Percentiles rank a stretch among this genome's conserved stretches.
Evolutionary conservation across 1,140 invertebrate species (phyloP).

Genomic region (Bombus consobrinus): DNA sequence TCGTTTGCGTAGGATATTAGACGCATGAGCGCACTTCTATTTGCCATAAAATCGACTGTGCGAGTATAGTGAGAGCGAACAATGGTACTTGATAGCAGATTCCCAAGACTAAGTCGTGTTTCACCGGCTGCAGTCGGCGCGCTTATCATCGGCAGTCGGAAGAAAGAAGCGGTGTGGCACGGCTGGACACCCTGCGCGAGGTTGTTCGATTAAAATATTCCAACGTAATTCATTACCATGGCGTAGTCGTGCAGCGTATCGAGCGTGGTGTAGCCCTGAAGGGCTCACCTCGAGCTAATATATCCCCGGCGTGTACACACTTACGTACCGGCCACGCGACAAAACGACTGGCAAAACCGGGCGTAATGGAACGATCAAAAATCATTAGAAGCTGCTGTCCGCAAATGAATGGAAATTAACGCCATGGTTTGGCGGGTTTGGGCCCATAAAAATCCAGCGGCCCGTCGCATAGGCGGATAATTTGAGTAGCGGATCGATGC

Average conservation of each 20-base stretch:
- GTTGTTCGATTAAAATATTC: constrained; percentile 39
- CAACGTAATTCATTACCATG: constrained; percentile 27
- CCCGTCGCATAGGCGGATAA: neutral
- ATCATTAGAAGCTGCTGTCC: constrained; percentile 29
- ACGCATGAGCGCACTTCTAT: neutral
- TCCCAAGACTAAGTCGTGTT: neutral
- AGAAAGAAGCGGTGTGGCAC: neutral
- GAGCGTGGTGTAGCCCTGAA: neutral
- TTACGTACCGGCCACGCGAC: neutral
- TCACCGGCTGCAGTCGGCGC: too few species aligned
- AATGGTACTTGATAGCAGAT: neutral
- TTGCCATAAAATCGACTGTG: neutral
- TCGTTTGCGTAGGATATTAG: neutral
- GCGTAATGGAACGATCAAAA: constrained; percentile 29
- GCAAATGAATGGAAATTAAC: constrained; percentile 24
- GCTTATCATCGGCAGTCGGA: neutral
- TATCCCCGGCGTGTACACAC: neutral
- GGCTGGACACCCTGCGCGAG: neutral
- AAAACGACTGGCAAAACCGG: neutral
- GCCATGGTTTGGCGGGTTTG: neutral
- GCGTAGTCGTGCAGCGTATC: neutral
- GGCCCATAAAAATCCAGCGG: constrained; percentile 2
- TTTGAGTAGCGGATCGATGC: constrained; percentile 7
- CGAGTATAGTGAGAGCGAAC: neutral
- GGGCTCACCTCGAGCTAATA: neutral